These are phyloP conservation scores for Melangyna quadrimaculata DNA, from an alignment of 2,888 invertebrate species.

Conservation along the genomic window DNA sequence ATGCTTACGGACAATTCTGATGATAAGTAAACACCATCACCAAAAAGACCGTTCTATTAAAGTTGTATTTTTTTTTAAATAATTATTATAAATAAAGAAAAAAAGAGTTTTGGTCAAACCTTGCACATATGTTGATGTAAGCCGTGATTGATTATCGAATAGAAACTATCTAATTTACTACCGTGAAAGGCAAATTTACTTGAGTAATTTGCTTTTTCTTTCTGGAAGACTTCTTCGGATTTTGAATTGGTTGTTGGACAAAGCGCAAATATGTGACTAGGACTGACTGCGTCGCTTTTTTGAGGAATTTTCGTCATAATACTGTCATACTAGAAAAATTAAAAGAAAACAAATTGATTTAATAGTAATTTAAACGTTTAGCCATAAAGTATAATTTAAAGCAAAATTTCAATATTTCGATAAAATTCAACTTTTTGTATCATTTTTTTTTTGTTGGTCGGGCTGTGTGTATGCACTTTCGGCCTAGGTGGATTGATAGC, in stretches of 20 bases:
- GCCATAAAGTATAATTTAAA: too few species aligned
- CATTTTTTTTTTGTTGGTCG: too few species aligned
- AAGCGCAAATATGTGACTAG: conserved; percentile 88
- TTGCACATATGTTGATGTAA: conserved; percentile 88
- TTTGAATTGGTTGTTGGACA: conserved; percentile 82
- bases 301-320: conserved; percentile 83
- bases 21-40: conserved; percentile 89
- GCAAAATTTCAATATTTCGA: too few species aligned
- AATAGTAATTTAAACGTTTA: too few species aligned
- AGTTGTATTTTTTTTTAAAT: neutral
- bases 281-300: conserved; percentile 81
- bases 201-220: conserved; percentile 82
- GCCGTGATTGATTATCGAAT: conserved; percentile 90
- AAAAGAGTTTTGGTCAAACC: conserved; percentile 77
- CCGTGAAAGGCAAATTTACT: conserved; percentile 90
- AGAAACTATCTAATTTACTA: conserved; percentile 90
- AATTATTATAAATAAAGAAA: neutral
- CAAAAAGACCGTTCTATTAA: conserved; percentile 80
- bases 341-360: neutral
- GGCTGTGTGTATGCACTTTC: too few species aligned
- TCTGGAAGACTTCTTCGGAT: conserved; percentile 82
- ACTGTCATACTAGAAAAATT: conserved; percentile 82
- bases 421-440: too few species aligned
- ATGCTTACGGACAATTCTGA: conserved; percentile 88
- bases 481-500: too few species aligned